Percentiles rank a stretch among this genome's conserved stretches.
These are phyloP conservation scores for Syngnathoides biaculeatus DNA, from an alignment of 2,113 vertebrate species.

Conservation along the genomic window DNA sequence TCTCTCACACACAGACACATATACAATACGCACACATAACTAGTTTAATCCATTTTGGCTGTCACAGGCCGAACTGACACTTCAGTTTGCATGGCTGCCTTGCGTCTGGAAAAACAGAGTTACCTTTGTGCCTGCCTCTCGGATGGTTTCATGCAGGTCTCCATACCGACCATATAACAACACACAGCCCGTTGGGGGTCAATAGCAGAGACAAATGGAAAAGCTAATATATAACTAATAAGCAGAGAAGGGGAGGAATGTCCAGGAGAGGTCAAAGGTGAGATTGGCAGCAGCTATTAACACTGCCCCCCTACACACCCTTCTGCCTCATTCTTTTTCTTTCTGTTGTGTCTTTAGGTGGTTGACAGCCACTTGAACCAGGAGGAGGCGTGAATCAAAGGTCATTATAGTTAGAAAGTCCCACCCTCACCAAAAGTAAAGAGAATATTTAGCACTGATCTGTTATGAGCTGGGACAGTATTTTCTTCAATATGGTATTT, in stretches of 20 bases:
- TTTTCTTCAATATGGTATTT: too few species aligned
- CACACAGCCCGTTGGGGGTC: constrained; percentile 45
- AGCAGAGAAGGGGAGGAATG: constrained; percentile 59
- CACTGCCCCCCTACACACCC: background rate
- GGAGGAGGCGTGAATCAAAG: constrained; percentile 31
- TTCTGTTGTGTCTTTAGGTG: constrained; percentile 35
- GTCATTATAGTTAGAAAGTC: constrained; percentile 34
- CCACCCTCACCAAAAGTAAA: background rate
- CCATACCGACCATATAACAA: constrained; percentile 40
- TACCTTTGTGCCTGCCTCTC: constrained; percentile 65
- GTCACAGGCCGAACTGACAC: constrained; percentile 54
- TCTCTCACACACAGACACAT: constrained; percentile 5
- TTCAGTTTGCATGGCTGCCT: constrained; percentile 58
- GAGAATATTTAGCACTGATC: background rate
- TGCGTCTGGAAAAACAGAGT: constrained; percentile 66
- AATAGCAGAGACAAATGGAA: constrained; percentile 62
- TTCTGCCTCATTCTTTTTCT: constrained; percentile 13
- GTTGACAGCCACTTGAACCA: constrained; percentile 32
- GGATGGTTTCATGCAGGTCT: constrained; percentile 31
- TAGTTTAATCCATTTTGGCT: constrained; percentile 43
- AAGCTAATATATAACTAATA: constrained; percentile 65
- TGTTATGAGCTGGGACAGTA: background rate
- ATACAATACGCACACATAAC: constrained; percentile 12
- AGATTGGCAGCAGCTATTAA: constrained; percentile 58
- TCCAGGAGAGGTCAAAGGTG: constrained; percentile 38